These are phyloP conservation scores for Sorex maritimensis DNA, from an alignment of 2,797 vertebrate species.

Conservation along the genomic window DNA sequence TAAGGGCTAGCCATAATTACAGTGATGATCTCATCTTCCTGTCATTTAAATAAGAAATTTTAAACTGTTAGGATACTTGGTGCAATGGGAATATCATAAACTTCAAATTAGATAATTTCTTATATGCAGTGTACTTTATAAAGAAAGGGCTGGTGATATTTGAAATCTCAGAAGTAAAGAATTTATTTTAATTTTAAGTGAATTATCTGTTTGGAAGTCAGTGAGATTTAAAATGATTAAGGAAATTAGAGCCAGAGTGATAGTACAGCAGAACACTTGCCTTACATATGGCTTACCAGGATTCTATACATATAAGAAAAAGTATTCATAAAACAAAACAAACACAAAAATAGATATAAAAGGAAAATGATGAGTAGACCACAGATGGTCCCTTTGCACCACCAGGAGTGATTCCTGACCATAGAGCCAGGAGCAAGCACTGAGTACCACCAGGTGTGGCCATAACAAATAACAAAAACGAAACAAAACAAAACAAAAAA, in stretches of 20 bases:
- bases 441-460: too few relatives aligned
- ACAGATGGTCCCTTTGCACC: too few relatives aligned
- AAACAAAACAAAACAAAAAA: too few relatives aligned
- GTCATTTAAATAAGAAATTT: slow-evolving; percentile 4
- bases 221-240: slow-evolving; percentile 70
- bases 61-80: slow-evolving; percentile 51
- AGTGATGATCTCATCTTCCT: slow-evolving; percentile 4
- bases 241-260: background rate
- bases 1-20: background rate
- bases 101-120: slow-evolving; percentile 42
- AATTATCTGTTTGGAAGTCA: slow-evolving; percentile 31
- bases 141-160: background rate
- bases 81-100: background rate
- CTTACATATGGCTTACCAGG: too few relatives aligned
- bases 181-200: slow-evolving; percentile 55
- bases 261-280: too few relatives aligned
- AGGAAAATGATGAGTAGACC: slow-evolving; percentile 65
- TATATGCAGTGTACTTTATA: background rate
- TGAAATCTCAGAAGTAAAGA: slow-evolving; percentile 1
- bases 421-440: too few relatives aligned
- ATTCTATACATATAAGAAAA: background rate
- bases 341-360: slow-evolving; percentile 48
- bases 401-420: too few relatives aligned
- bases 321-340: slow-evolving; percentile 81
- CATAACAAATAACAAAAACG: too few relatives aligned